Evolutionary conservation across 2,888 invertebrate genomes (phyloP), one percentile per base, ranked within the genome.

Genomic region (Therioaphis trifolii): DNA sequence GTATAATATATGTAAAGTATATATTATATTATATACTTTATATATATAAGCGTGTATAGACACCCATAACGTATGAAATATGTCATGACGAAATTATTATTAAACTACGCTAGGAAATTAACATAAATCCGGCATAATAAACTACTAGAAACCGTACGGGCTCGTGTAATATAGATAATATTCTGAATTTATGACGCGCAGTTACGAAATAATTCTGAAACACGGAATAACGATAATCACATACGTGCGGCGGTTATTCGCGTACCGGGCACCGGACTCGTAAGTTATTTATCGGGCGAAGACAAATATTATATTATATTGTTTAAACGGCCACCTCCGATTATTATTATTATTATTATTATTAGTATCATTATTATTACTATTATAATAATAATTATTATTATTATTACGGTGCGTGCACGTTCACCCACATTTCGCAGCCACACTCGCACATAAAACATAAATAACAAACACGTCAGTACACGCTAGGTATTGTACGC

Each of bases 161-260:
- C n/a, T n/a, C n/a, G n/a, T n/a, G n/a, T n/a, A n/a, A n/a, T n/a
- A n/a, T n/a, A 35, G 3, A 35, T 52, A 72, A n/a, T n/a, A 12
- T 21, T 52, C 52, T 72, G 52, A 52, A 52, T 52, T 35, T 72
- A 52, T 72, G 35, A 35, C n/a, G n/a, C n/a, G 14, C 11, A 15
- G 46, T 71, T 71, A 46, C 18, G 46, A 71, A 71, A 71, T 71
- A 46, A 71, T 71, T 71, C 69, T 71, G 46, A 46, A 71, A 71
- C 24, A 27, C 24, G 18, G 46, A 46, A 46, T 46, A 71, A 24
- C 43, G 27, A 15, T 46, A 24, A 46, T 69, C 21, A 18, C 24
- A 24, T n/a, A n/a, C n/a, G 35, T 63, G 29, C 24, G 24, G 46
- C 43, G 27, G 27, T 71, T 46, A 18, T 35, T n/a, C 46, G 40